These are phyloP conservation scores for Numenius arquata DNA, from an alignment of 2,113 vertebrate genomes.

Conservation along the genomic window DNA sequence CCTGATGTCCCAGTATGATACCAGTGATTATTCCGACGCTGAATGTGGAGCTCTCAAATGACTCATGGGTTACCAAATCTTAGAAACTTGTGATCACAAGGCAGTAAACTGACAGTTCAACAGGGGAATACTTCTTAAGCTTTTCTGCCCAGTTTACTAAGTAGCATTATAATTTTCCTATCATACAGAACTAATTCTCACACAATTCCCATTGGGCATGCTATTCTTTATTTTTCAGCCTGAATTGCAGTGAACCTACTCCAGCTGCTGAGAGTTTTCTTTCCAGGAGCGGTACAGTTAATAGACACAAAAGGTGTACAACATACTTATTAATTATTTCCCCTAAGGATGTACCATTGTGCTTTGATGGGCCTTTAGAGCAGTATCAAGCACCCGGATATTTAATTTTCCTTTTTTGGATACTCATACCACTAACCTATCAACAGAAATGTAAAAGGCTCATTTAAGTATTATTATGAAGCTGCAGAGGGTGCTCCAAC, in stretches of 20 bases:
- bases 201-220: background rate
- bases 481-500: slow-evolving; percentile 54
- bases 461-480: slow-evolving; percentile 48
- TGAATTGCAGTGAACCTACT: background rate
- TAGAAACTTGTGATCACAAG: background rate
- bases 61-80: background rate
- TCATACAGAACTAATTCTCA: background rate
- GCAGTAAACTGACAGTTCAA: background rate
- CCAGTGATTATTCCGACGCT: background rate
- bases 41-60: background rate
- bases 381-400: background rate
- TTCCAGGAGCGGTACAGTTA: background rate
- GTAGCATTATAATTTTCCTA: background rate
- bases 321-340: background rate
- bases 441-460: background rate
- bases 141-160: background rate
- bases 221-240: background rate
- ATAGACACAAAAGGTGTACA: background rate
- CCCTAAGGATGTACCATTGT: background rate
- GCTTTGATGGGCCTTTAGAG: background rate
- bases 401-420: background rate
- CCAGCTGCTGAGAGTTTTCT: background rate
- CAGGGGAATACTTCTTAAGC: background rate
- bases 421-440: background rate
- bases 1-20: background rate